A percentile compares a stretch with the other conserved stretches of the same genome.
Conservation (phyloP, 2,797 vertebrate species). For the Phalanger gymnotis region DNA sequence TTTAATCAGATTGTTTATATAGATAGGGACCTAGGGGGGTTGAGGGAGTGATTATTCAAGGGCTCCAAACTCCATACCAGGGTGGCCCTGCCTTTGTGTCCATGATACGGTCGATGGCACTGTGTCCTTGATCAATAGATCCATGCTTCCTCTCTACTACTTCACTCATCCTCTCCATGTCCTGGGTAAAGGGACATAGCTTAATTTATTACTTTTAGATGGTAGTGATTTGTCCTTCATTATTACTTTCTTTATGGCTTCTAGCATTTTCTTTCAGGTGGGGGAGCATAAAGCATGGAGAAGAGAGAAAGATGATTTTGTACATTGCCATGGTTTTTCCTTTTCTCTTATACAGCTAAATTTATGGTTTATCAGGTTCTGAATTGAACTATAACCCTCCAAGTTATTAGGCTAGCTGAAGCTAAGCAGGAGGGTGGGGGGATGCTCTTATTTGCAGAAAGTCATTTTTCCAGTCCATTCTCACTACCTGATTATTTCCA, state of each 20-base stretch:
- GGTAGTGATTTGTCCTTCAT: neutral
- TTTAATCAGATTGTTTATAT: neutral
- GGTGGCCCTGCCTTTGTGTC: neutral
- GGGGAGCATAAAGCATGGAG: neutral
- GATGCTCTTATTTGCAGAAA: neutral
- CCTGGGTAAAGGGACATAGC: neutral
- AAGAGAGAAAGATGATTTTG: neutral
- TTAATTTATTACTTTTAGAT: neutral
- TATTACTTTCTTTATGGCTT: neutral
- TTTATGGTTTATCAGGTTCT: neutral
- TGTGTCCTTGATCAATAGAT: neutral
- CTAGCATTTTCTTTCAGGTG: neutral
- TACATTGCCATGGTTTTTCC: neutral
- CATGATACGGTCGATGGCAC: neutral
- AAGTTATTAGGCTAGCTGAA: neutral
- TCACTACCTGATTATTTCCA: neutral
- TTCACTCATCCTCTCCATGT: neutral
- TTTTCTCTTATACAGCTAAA: neutral
- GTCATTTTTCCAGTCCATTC: neutral
- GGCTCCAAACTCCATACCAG: neutral
- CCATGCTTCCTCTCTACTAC: neutral
- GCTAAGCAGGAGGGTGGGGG: accelerated
- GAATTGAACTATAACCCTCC: neutral
- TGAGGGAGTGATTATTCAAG: neutral
- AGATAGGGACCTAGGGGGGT: accelerated